Evolutionary conservation across 1,140 invertebrate species (phyloP).

Genomic region (Danaus plexippus): DNA sequence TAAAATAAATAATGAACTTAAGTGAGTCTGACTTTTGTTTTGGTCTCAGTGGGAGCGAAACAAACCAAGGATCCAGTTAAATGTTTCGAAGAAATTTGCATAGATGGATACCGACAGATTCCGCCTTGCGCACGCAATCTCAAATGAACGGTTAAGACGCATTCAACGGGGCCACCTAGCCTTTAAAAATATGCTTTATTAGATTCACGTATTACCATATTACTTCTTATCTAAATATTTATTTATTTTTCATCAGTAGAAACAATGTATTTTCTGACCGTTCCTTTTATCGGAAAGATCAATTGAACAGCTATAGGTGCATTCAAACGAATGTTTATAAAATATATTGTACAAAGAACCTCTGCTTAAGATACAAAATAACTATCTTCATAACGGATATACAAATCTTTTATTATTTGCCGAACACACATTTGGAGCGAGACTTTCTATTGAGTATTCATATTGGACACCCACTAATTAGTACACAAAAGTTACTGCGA

Average conservation of each 20-base stretch:
- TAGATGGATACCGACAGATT: constrained; percentile 62
- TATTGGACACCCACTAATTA: constrained; percentile 69
- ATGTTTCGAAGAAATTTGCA: constrained; percentile 68
- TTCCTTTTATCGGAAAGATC: too few relatives aligned
- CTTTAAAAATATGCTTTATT: constrained; percentile 5
- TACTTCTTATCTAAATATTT: too few relatives aligned
- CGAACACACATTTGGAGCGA: constrained; percentile 61
- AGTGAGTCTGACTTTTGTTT: constrained; percentile 37
- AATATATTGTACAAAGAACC: constrained; percentile 21
- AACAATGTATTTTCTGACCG: too few relatives aligned
- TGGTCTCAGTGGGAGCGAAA: constrained; percentile 35
- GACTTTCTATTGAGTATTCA: constrained; percentile 67
- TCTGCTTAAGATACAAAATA: constrained; percentile 52
- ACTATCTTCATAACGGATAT: constrained; percentile 52
- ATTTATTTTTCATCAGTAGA: too few relatives aligned
- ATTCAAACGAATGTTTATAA: constrained; percentile 20
- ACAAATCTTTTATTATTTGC: constrained; percentile 61
- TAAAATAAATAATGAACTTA: constrained; percentile 22
- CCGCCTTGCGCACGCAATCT: constrained; percentile 50
- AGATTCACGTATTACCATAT: too few relatives aligned
- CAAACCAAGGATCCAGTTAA: constrained; percentile 52
- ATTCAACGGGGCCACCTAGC: constrained; percentile 12
- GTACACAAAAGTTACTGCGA: constrained; percentile 65
- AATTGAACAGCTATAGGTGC: neutral
- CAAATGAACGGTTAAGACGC: constrained; percentile 18